These are phyloP conservation scores for Silurus lanzhouensis DNA, from an alignment of 2,797 vertebrate species.

Conservation along the genomic window DNA sequence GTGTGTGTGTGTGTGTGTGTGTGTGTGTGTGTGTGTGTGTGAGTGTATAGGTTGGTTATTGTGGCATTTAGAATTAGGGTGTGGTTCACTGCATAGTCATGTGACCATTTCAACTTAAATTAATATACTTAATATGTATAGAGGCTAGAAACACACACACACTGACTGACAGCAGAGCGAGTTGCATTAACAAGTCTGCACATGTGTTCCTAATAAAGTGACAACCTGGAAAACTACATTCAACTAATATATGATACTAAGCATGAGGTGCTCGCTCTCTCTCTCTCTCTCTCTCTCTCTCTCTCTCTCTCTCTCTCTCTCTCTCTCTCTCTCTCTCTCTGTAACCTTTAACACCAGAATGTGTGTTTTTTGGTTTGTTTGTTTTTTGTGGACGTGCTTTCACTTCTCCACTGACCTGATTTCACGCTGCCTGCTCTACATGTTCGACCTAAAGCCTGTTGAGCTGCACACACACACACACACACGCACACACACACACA, in stretches of 20 bases:
- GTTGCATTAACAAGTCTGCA: too few relatives aligned
- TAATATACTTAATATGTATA: not conserved
- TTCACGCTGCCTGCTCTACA: not conserved
- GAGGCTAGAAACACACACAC: not conserved
- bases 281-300: not conserved
- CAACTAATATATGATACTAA: too few relatives aligned
- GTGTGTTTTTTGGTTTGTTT: not conserved
- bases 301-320: not conserved
- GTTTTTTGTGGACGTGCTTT: not conserved
- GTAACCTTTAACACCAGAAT: not conserved
- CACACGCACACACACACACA: too few relatives aligned
- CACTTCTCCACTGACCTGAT: conserved; percentile 23
- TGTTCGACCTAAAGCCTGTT: not conserved
- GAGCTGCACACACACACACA: not conserved
- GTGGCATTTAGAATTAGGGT: conserved; percentile 7
- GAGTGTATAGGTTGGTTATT: not conserved
- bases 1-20: not conserved
- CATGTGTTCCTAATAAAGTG: too few relatives aligned
- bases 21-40: not conserved
- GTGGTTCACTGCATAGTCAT: not conserved
- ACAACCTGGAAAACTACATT: too few relatives aligned
- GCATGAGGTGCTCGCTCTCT: too few relatives aligned
- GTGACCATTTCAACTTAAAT: not conserved
- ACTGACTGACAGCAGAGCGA: too few relatives aligned
- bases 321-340: not conserved